phyloP scores from a whole-genome alignment of 2,113 vertebrate species.

The Willisornis vidua region DNA sequence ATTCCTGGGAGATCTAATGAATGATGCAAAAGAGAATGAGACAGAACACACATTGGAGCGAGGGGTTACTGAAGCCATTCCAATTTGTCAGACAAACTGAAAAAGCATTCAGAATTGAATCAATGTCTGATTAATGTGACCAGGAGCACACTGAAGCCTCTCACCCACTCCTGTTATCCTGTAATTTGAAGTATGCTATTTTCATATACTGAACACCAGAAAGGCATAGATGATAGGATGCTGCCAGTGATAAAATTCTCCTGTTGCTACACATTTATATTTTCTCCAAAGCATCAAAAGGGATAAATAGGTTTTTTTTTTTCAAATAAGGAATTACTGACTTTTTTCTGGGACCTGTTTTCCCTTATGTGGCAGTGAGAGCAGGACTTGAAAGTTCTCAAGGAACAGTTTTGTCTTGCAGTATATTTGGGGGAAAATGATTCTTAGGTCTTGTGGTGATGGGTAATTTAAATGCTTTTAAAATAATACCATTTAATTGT shows the following conservation, averaged over 20 bases:
- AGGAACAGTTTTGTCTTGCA: not conserved
- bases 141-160: not conserved
- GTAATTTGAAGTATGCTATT: not conserved
- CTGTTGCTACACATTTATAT: not conserved
- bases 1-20: not conserved
- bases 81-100: slow-evolving; percentile 26
- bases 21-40: slow-evolving; percentile 25
- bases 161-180: not conserved
- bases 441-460: not conserved
- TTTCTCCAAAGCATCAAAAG: not conserved
- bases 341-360: not conserved
- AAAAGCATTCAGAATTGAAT: not conserved
- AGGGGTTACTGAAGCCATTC: not conserved
- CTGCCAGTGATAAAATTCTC: not conserved
- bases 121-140: not conserved
- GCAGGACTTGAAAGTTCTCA: not conserved
- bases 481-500: not conserved
- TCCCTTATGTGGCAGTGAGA: not conserved
- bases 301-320: not conserved
- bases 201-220: not conserved
- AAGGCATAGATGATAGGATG: not conserved
- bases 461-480: not conserved
- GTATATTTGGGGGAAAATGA: not conserved
- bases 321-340: not conserved
- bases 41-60: not conserved